Percentiles rank a stretch among this genome's conserved stretches.
Evolutionary conservation across 2,797 vertebrate species (phyloP).

Genomic region (Microctenopoma stevenorrisi): DNA sequence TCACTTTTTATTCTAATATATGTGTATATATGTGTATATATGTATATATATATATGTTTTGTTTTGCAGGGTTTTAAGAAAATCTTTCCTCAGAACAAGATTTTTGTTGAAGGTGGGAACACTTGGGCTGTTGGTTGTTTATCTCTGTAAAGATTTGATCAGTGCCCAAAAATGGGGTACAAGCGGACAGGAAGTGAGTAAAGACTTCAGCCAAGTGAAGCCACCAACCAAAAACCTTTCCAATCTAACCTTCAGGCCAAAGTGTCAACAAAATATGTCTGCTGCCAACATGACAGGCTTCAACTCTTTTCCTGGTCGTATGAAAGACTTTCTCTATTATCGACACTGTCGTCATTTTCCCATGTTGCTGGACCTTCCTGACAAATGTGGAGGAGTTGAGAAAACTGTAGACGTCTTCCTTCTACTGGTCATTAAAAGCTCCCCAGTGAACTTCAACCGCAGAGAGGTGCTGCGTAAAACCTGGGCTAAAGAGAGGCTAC

Average conservation of each 20-base stretch:
- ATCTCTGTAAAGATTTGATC: too few species aligned
- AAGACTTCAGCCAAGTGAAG: background rate
- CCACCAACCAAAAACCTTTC: rapidly evolving
- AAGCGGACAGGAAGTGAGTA: too few species aligned
- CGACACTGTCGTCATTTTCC: slow-evolving; percentile 83
- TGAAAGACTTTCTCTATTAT: slow-evolving; percentile 83
- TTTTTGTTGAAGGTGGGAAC: too few species aligned
- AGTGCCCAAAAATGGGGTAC: too few species aligned
- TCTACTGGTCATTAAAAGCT: slow-evolving; percentile 87
- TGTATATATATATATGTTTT: too few species aligned
- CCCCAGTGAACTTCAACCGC: slow-evolving; percentile 83
- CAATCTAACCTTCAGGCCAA: background rate
- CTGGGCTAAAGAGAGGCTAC: slow-evolving; percentile 83
- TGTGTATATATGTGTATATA: too few species aligned
- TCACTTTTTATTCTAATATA: too few species aligned
- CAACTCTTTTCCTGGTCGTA: slow-evolving; percentile 54
- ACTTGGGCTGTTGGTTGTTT: too few species aligned
- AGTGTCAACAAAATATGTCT: slow-evolving; percentile 68
- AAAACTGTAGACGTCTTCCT: slow-evolving; percentile 78
- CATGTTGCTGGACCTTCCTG: slow-evolving; percentile 68
- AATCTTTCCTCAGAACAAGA: too few species aligned
- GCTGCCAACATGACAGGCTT: slow-evolving; percentile 68
- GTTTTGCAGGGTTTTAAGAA: too few species aligned
- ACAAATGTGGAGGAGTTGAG: slow-evolving; percentile 77
- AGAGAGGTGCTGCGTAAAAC: slow-evolving; percentile 86